These are phyloP conservation scores for Agrilus cyanescens DNA, from an alignment of 2,888 invertebrate species.

Conservation along the genomic window DNA sequence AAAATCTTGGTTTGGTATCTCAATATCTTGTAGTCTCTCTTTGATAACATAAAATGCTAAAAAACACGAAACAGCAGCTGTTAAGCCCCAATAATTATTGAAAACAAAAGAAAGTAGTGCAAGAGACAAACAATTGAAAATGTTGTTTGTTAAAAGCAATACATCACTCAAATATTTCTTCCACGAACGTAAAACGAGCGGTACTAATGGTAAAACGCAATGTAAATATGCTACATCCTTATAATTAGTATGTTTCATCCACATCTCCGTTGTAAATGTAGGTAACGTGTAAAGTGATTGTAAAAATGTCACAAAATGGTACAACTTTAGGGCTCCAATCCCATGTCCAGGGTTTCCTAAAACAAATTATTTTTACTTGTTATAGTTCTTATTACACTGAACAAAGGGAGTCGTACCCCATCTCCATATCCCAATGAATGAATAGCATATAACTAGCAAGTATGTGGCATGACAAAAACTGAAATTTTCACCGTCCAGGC, in stretches of 20 bases:
- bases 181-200: slow-evolving; percentile 3
- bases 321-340: not conserved
- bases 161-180: slow-evolving; percentile 1
- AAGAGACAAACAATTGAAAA: slow-evolving; percentile 3
- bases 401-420: too few species aligned
- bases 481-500: too few species aligned
- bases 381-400: not conserved
- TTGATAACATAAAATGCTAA: slow-evolving; percentile 8
- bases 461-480: too few species aligned
- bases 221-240: slow-evolving; percentile 2
- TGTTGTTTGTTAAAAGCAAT: not conserved
- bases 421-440: too few species aligned
- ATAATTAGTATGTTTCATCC: slow-evolving; percentile 3
- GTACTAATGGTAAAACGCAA: slow-evolving; percentile 2
- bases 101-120: slow-evolving; percentile 3
- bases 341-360: slow-evolving; percentile 8
- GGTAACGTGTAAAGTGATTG: slow-evolving; percentile 4
- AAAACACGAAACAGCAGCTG: slow-evolving; percentile 7
- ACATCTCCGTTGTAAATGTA: slow-evolving; percentile 4
- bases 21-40: slow-evolving; percentile 7
- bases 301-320: slow-evolving; percentile 5
- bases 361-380: not conserved
- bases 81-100: slow-evolving; percentile 8
- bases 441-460: too few species aligned
- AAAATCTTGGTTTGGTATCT: slow-evolving; percentile 8